Conservation (phyloP, 2,797 vertebrate genomes). For the Myotis planiceps region DNA sequence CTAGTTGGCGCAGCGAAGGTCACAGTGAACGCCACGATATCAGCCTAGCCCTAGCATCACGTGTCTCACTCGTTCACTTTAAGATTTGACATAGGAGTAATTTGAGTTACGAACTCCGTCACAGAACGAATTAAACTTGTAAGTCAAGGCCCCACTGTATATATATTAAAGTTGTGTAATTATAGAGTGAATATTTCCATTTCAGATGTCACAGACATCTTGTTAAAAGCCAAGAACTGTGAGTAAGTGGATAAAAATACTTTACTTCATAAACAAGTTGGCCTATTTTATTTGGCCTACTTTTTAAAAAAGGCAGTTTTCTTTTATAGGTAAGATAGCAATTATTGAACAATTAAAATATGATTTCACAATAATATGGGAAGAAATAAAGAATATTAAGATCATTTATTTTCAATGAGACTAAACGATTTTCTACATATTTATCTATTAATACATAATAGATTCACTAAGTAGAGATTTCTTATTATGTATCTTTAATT, state of each 20-base stretch:
- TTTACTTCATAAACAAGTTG: constrained; percentile 69
- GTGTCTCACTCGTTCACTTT: too few relatives aligned
- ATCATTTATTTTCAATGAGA: neutral
- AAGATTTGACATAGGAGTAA: too few relatives aligned
- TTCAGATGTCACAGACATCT: constrained; percentile 68
- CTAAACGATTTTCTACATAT: neutral
- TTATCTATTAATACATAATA: neutral
- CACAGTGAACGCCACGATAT: too few relatives aligned
- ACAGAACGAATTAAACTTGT: too few relatives aligned
- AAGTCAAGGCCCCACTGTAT: neutral
- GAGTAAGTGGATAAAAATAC: constrained; percentile 70
- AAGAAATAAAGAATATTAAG: neutral
- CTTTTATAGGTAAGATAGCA: constrained; percentile 48
- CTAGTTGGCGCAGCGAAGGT: too few relatives aligned
- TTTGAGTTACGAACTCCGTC: too few relatives aligned
- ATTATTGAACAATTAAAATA: constrained; percentile 58
- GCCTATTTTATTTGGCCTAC: constrained; percentile 65
- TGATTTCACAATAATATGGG: constrained; percentile 10
- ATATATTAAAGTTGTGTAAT: constrained; percentile 48
- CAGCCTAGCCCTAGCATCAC: too few relatives aligned
- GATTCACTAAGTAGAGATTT: neutral
- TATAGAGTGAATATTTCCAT: constrained; percentile 60
- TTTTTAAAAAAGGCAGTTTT: constrained; percentile 48
- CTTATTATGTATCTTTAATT: neutral
- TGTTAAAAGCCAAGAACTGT: constrained; percentile 69